Base-by-base conservation (phyloP, 2,888 invertebrate genomes). In the Digitonthophagus gazella region DNA sequence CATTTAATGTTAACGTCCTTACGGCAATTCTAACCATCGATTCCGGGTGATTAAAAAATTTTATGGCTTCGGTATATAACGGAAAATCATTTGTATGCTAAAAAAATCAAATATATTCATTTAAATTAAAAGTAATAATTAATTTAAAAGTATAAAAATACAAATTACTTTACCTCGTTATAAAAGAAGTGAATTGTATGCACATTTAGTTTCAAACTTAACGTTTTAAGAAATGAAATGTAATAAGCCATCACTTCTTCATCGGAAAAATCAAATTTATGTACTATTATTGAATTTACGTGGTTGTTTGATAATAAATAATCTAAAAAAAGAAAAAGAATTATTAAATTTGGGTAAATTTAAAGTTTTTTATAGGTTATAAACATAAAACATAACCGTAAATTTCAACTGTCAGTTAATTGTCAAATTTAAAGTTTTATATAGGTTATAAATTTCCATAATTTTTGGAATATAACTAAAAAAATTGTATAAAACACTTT, bases 241-340 rank as follows among this genome's bases (percentile, higher is more conserved):
- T 99, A 99, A 83, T 99, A 99, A 1, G 98, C 98, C 97, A 98
- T 97, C 64, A 98, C 98, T 87, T 99, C 99, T 84, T 99, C 99
- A 84, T 99, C 98, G 2, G 96, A 96, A 81, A 99, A 97, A 84
- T 99, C 98, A 87, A 99, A 99, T 84, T 97, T 97, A 85, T 99
- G 98, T 67, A 97, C 96, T 81, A 99, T 99, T 80, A 99, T 99
- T 64, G 96, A 97, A 85, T 99, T 99, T 55, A 99, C 98, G 85
- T 99, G 98, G 83, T 99, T 99, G 84, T 99, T 99, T 80, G 98
- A 98, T 68, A 99, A 86, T 68, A 99, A 86, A 84, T 98, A 99
- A 91, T 99, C 99, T 98, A 86, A 71, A 90, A 90, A 70, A 71
- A 76, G 75, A 73, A 65, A 55, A 68, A 56, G 58, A 44, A 61